Conservation (phyloP, 2,113 vertebrate genomes). For the Periophthalmus modestus region DNA sequence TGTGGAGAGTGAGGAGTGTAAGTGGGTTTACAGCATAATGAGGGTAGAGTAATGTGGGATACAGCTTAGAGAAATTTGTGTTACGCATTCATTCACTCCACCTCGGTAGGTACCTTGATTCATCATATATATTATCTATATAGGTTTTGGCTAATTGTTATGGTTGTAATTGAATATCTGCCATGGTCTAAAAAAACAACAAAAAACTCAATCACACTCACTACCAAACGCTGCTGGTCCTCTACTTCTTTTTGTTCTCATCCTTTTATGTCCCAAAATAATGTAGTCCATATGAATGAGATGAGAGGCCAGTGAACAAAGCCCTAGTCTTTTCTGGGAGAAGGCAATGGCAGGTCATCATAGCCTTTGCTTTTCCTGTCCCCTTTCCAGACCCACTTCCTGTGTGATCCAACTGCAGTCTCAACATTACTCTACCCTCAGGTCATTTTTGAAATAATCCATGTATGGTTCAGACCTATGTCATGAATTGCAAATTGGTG, state of each 20-base stretch:
- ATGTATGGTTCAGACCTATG: not conserved
- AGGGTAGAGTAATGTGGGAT: not conserved
- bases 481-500: not conserved
- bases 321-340: conserved; percentile 54
- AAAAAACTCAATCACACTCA: not conserved
- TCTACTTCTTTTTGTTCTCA: conserved; percentile 8
- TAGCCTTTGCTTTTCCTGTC: conserved; percentile 60
- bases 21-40: conserved; percentile 58
- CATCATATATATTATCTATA: not conserved
- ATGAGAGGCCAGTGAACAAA: conserved; percentile 45
- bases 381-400: conserved; percentile 31
- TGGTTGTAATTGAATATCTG: not conserved
- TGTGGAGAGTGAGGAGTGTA: conserved; percentile 97
- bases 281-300: conserved; percentile 30
- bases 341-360: conserved; percentile 41
- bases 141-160: not conserved
- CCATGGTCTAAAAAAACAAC: not conserved
- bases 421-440: conserved; percentile 33
- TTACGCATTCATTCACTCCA: not conserved
- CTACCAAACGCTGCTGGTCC: not conserved
- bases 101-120: not conserved
- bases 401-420: conserved; percentile 39
- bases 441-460: conserved; percentile 1
- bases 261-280: conserved; percentile 13
- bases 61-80: not conserved